Base-by-base conservation (phyloP, 2,888 invertebrate species). In the Hydrotaea cyrtoneurina region DNA sequence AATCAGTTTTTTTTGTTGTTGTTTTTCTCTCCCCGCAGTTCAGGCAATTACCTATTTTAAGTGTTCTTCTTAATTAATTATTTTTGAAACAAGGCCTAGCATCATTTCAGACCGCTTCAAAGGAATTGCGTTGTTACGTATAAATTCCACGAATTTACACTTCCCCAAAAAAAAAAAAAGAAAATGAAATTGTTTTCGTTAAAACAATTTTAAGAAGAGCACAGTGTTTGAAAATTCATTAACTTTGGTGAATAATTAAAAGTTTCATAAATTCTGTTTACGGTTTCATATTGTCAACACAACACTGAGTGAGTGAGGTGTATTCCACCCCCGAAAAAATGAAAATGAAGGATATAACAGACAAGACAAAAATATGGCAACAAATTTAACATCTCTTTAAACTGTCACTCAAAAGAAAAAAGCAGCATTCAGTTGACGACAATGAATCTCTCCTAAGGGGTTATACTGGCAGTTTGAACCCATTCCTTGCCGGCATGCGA, bases 351-450 rank as follows among this genome's bases (percentile, higher is more conserved):
- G n/a, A n/a, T n/a, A n/a, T 39, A 39, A 39, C 4, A 39, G 31
- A 36, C 53, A 11, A 23, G 59, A 59, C 26, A 26, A 59, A 59
- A 59, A 26, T 23, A 59, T 13, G 13, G 26, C 59, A 59, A 59
- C 19, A 59, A 59, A 59, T 64, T 7, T 21, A 79, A 79, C 71
- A 55, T 75, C 36, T 59, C 55, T 55, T 73, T 72, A 39, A 78
- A 66, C 39, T 79, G 79, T 76, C 82, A 83, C 76, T 83, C 78
- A 75, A 55, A 55, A 1, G 4, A 59, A 26, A 13, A 59, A n/a
- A n/a, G n/a, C n/a, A n/a, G n/a, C n/a, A n/a, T n/a, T n/a, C n/a
- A n/a, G n/a, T n/a, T n/a, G n/a, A n/a, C n/a, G n/a, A n/a, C n/a
- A n/a, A 43, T 11, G 50, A 50, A 50, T 50, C 50, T n/a, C 50